Conservation (phyloP, 2,797 vertebrate genomes). For the Lindbergichthys nudifrons region DNA sequence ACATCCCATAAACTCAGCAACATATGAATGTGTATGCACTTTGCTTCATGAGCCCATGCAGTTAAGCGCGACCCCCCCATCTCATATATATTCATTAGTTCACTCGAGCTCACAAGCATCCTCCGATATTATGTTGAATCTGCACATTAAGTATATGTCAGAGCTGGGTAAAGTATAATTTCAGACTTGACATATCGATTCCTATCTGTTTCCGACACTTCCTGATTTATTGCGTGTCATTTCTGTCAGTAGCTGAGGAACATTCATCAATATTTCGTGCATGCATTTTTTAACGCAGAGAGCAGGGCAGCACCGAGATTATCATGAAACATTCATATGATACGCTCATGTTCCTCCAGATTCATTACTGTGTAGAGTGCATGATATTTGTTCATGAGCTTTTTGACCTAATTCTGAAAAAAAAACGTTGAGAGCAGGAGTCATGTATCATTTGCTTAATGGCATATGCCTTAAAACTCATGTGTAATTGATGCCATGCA, state of each 20-base stretch:
- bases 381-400: constrained; percentile 21
- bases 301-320: constrained; percentile 28
- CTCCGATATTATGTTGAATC: constrained; percentile 36
- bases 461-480: not conserved
- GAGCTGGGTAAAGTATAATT: constrained; percentile 38
- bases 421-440: constrained; percentile 21
- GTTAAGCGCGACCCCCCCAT: not conserved
- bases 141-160: constrained; percentile 50
- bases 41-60: not conserved
- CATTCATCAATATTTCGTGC: constrained; percentile 60
- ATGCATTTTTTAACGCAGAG: constrained; percentile 31
- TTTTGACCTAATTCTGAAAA: constrained; percentile 32
- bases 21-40: not conserved
- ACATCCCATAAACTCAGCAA: not conserved
- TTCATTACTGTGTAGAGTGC: constrained; percentile 12
- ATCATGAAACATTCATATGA: constrained; percentile 63
- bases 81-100: constrained; percentile 37
- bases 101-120: constrained; percentile 8
- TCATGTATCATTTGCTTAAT: constrained; percentile 25
- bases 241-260: constrained; percentile 40
- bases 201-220: constrained; percentile 43
- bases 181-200: constrained; percentile 54
- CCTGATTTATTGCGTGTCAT: constrained; percentile 48
- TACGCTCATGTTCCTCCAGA: constrained; percentile 23
- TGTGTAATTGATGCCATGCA: not conserved